Evolutionary conservation across 2,113 vertebrate species (phyloP).

Genomic region (Sylvia atricapilla): DNA sequence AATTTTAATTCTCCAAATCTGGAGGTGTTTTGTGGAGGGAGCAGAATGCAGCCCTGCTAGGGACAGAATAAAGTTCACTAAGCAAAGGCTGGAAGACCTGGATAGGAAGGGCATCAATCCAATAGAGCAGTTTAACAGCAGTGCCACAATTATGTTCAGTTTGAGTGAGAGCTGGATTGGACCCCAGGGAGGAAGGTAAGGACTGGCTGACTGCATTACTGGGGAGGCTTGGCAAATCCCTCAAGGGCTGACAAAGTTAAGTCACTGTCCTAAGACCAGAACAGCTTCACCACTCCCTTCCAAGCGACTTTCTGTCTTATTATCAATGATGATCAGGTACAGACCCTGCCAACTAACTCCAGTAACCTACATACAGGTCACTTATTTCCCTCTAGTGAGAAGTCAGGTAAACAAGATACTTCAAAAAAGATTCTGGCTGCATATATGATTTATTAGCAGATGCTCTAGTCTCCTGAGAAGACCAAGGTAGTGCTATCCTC

Average conservation of each 20-base stretch:
- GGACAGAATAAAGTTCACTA: background rate
- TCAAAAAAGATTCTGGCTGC: background rate
- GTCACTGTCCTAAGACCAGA: background rate
- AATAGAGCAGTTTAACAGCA: background rate
- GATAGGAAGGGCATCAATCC: background rate
- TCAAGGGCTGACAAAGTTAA: background rate
- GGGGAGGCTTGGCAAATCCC: background rate
- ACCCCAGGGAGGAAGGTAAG: background rate
- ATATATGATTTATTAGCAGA: background rate
- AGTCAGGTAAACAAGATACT: background rate
- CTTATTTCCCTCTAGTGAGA: background rate
- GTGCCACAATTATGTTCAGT: background rate
- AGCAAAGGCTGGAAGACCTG: background rate
- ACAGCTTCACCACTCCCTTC: background rate
- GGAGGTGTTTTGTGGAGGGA: background rate
- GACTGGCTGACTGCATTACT: background rate
- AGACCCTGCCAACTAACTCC: background rate
- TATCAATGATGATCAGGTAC: background rate
- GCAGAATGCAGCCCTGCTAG: background rate
- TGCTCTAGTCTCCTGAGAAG: background rate
- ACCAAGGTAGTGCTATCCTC: background rate
- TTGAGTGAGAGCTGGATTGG: background rate
- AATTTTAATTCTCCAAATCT: background rate
- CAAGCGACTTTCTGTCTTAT: background rate
- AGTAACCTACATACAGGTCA: background rate